phyloP scores from a whole-genome alignment of 2,113 vertebrate genomes.

The Perognathus longimembris region DNA sequence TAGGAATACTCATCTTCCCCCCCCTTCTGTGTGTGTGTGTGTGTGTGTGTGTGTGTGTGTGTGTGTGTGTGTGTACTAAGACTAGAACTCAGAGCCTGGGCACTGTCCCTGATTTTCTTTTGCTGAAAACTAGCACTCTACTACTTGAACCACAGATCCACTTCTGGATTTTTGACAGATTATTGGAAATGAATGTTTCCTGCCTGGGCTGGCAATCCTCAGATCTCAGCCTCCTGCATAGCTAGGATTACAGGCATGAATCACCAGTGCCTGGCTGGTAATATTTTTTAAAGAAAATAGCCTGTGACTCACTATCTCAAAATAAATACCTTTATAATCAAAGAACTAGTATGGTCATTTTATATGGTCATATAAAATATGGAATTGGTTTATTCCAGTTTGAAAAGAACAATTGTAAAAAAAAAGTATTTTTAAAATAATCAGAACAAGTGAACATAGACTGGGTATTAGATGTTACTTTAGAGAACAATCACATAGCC shows the following conservation, averaged over 20 bases:
- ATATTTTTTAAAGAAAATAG: not conserved
- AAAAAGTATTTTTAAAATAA: not conserved
- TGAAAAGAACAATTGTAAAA: not conserved
- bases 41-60: too few relatives aligned
- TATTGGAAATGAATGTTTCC: too few relatives aligned
- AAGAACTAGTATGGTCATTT: not conserved
- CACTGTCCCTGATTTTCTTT: too few relatives aligned
- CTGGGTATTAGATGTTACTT: not conserved
- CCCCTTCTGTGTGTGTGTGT: too few relatives aligned
- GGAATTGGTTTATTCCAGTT: not conserved
- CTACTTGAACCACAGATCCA: too few relatives aligned
- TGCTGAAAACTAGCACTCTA: too few relatives aligned
- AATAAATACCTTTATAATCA: not conserved
- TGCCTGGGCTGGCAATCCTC: too few relatives aligned
- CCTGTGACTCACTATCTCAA: conserved; percentile 35
- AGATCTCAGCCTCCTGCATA: too few relatives aligned
- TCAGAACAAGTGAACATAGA: not conserved
- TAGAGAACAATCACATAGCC: not conserved
- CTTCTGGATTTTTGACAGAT: too few relatives aligned
- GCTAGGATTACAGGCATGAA: too few relatives aligned
- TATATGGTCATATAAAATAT: not conserved
- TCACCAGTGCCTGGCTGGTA: too few relatives aligned
- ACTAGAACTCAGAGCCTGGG: not conserved
- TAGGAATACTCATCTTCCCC: not conserved
- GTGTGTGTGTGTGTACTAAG: too few relatives aligned